Percentiles rank a stretch among this genome's conserved stretches.
Conservation (phyloP, 2,113 vertebrate genomes). For the Leptobrachium leishanense region DNA sequence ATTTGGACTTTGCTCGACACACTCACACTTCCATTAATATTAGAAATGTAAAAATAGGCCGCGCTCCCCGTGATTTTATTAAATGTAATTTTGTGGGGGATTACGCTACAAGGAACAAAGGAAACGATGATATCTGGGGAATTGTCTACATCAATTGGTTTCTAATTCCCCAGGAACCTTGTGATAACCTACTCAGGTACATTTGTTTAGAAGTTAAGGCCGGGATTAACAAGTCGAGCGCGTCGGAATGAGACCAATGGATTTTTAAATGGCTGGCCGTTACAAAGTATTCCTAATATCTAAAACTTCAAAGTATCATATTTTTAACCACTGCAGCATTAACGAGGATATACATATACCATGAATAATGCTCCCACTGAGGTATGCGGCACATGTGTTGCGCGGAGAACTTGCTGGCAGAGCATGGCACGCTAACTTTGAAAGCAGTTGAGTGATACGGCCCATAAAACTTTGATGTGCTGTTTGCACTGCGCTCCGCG, state of each 20-base stretch:
- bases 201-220: conserved; percentile 31
- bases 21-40: too few species aligned
- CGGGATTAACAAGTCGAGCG: conserved; percentile 26
- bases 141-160: neutral
- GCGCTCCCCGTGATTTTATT: too few species aligned
- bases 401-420: conserved; percentile 15
- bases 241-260: conserved; percentile 27
- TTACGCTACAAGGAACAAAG: too few species aligned
- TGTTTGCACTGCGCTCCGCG: conserved; percentile 11
- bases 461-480: conserved; percentile 22
- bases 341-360: conserved; percentile 40
- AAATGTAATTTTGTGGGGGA: too few species aligned
- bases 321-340: conserved; percentile 45
- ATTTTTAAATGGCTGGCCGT: conserved; percentile 31
- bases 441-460: conserved; percentile 41
- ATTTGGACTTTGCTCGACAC: too few species aligned
- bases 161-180: neutral
- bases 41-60: too few species aligned
- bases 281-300: conserved; percentile 22
- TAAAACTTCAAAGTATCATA: conserved; percentile 36
- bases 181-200: conserved; percentile 30
- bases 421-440: conserved; percentile 27
- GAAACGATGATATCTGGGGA: too few species aligned
- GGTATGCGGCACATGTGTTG: conserved; percentile 43
- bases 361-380: conserved; percentile 27